phyloP scores from a whole-genome alignment of 2,797 vertebrate species.

The Sparus aurata region DNA sequence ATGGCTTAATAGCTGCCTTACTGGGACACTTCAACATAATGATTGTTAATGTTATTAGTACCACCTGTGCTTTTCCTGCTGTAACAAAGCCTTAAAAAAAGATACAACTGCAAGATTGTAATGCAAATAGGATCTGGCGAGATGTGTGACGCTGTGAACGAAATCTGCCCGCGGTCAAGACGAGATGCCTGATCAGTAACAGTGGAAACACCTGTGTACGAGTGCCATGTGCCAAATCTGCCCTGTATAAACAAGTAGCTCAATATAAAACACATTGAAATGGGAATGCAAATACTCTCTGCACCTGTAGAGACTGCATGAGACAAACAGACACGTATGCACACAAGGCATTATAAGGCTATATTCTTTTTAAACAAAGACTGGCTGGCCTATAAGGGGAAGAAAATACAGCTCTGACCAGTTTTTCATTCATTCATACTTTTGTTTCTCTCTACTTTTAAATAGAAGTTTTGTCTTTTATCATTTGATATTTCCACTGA shows the following conservation, averaged over 20 bases:
- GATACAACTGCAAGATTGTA: not conserved
- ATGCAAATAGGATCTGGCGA: not conserved
- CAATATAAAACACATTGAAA: not conserved
- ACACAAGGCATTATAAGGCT: not conserved
- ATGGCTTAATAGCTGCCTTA: not conserved
- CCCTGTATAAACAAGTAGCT: not conserved
- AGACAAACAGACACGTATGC: not conserved
- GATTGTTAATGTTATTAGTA: not conserved
- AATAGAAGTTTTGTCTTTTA: too few relatives aligned
- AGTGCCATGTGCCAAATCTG: too few relatives aligned
- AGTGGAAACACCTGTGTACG: not conserved
- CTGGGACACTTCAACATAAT: not conserved
- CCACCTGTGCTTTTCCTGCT: not conserved
- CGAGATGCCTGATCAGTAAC: not conserved
- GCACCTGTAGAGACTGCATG: not conserved
- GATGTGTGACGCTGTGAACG: not conserved
- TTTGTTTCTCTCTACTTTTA: too few relatives aligned
- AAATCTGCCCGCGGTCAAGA: not conserved
- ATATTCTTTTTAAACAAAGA: too few relatives aligned
- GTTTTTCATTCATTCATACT: not conserved
- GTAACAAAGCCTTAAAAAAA: not conserved
- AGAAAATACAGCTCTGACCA: not conserved
- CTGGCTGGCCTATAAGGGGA: not conserved
- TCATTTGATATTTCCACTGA: not conserved
- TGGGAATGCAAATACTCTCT: too few relatives aligned